Conservation (phyloP, 2,888 invertebrate species). For the Sarcophaga subvicina region DNA sequence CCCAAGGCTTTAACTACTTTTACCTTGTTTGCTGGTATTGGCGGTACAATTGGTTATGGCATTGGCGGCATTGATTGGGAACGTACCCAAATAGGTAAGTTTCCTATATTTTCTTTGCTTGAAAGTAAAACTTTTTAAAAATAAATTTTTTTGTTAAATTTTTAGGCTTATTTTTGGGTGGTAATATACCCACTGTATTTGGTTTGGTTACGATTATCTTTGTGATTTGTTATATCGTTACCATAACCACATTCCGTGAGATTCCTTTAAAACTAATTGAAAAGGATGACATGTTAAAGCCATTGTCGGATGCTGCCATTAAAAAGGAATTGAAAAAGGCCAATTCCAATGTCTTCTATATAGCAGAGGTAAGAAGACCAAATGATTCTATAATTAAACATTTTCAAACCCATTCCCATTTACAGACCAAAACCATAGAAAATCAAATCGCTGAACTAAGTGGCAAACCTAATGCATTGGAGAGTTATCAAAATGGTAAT, state of each 20-base stretch:
- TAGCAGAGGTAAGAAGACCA: conserved; percentile 74
- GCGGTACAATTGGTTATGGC: conserved; percentile 85
- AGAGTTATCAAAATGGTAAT: conserved; percentile 75
- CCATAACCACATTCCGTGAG: conserved; percentile 84
- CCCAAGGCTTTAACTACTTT: conserved; percentile 85
- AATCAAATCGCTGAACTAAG: conserved; percentile 72
- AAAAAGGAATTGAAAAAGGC: conserved; percentile 78
- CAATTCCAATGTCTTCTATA: conserved; percentile 77
- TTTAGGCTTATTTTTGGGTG: conserved; percentile 81
- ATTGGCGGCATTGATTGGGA: conserved; percentile 85
- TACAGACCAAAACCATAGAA: conserved; percentile 75
- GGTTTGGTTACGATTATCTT: conserved; percentile 84
- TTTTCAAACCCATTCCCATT: background rate
- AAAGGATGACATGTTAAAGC: conserved; percentile 78
- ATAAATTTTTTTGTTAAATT: background rate
- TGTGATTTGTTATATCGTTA: conserved; percentile 83
- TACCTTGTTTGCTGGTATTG: conserved; percentile 86
- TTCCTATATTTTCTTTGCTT: background rate
- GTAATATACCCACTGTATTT: conserved; percentile 85
- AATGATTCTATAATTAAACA: background rate
- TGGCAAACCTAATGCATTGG: conserved; percentile 52
- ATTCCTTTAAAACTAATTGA: conserved; percentile 82
- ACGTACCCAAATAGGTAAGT: conserved; percentile 80
- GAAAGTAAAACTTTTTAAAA: background rate
- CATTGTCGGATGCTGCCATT: conserved; percentile 78